Conservation (phyloP, 2,888 invertebrate species). For the Volucella bombylans region DNA sequence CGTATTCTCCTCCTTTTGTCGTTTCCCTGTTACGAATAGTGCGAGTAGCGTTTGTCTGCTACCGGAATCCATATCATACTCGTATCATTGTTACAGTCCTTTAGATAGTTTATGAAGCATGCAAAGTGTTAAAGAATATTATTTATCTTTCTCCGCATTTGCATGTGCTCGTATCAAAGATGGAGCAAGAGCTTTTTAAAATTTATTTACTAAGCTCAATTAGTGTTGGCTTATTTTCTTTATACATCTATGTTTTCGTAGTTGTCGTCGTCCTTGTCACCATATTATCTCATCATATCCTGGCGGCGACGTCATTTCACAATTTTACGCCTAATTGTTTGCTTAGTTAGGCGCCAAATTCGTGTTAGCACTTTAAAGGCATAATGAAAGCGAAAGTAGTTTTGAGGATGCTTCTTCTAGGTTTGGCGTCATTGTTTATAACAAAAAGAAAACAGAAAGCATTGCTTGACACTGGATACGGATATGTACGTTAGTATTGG, state of each 20-base stretch:
- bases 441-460: no score
- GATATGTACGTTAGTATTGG: no score
- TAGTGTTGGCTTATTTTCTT: constrained; percentile 32
- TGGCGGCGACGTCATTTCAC: constrained; percentile 27
- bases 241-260: background rate
- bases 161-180: no score
- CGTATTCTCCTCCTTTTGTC: background rate
- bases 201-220: constrained; percentile 43
- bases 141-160: background rate
- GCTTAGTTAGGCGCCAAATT: constrained; percentile 36
- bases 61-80: background rate
- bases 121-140: constrained; percentile 30
- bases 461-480: no score
- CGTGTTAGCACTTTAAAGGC: constrained; percentile 5
- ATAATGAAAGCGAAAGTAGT: constrained; percentile 36
- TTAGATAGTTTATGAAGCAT: constrained; percentile 30
- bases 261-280: constrained; percentile 27
- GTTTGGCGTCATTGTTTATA: no score
- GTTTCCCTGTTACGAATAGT: background rate
- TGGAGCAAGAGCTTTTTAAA: constrained; percentile 8
- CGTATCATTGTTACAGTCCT: constrained; percentile 30
- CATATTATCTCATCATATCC: constrained; percentile 41
- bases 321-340: constrained; percentile 44
- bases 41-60: constrained; percentile 17
- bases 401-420: background rate